These are phyloP conservation scores for Tragelaphus strepsiceros DNA, from an alignment of 2,113 vertebrate genomes.

Conservation along the genomic window DNA sequence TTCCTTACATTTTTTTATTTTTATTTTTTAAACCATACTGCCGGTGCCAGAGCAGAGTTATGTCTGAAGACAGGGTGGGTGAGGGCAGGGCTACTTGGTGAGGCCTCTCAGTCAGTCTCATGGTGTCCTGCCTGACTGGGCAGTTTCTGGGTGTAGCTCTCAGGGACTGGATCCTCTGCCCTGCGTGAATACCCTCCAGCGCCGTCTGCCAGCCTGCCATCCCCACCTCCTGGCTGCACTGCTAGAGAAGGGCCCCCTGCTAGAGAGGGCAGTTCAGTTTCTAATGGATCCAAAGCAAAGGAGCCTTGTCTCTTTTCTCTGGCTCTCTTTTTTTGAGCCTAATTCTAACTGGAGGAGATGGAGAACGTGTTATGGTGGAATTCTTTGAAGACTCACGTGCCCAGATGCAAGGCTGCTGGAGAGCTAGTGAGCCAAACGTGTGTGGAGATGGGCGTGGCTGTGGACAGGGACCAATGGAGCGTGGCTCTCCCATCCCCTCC, in stretches of 20 bases:
- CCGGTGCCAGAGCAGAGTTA: neutral
- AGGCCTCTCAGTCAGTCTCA: neutral
- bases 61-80: neutral
- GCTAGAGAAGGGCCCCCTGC: neutral
- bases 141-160: neutral
- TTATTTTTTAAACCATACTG: neutral
- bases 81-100: neutral
- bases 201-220: neutral
- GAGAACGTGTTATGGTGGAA: neutral
- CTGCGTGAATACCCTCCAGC: too few species aligned
- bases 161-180: neutral
- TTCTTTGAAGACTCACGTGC: neutral
- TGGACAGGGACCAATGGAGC: slow-evolving; percentile 62
- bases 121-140: neutral
- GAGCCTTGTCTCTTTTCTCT: slow-evolving; percentile 1
- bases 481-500: slow-evolving; percentile 44
- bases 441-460: slow-evolving; percentile 48
- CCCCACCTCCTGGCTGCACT: neutral
- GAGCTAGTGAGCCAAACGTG: slow-evolving; percentile 54
- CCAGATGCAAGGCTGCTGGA: slow-evolving; percentile 22
- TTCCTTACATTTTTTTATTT: neutral
- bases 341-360: slow-evolving; percentile 49
- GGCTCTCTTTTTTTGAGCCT: neutral
- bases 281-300: slow-evolving; percentile 36
- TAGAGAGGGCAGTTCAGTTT: slow-evolving; percentile 43